Evolutionary conservation across 1,140 invertebrate genomes (phyloP), one percentile per base, ranked within the genome.

Genomic region (Scaptomyza pallida): DNA sequence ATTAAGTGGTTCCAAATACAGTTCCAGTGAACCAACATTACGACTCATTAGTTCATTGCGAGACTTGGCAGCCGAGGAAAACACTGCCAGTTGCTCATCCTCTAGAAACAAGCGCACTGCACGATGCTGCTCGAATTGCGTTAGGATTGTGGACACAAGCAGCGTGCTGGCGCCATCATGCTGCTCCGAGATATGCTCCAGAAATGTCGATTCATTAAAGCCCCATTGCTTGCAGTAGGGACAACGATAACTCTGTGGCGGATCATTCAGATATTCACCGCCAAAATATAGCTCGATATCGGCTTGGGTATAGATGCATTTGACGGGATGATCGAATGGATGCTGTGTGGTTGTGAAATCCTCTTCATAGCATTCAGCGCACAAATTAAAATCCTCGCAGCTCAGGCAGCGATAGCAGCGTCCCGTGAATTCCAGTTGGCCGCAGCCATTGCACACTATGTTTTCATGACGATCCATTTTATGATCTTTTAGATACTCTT

Each of bases 211-310:
- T 71, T 86, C 82, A 37, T 78, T 89, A 48, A 64, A 82, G 51
- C 82, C 82, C 82, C 82, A 86, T 9, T 59, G 47, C 48, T 86
- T 86, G 64, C 82, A 86, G 57, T 86, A 86, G 0, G 82, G 82
- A 30, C 82, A 86, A 10, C 82, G 63, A 19, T 86, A 86, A 52
- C 82, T 86, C 40, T 86, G 82, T 43, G 82, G 82, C 33, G 78
- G 78, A 67, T 89, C 78, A 21, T 72, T 78, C 0, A 86, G 63
- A 48, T 86, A 82, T 48, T 86, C 82, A 1, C 78, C 78, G 9
- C 67, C 82, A 43, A 86, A 86, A 26, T 88, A 86, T 0, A 88
- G 41, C 23, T 86, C 83, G 10, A 86, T 47, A 41, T 88, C 82
- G 0, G 78, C 43, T 5, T 51, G 50, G 19, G 78, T 86, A 3